Percentiles rank a stretch among this genome's conserved stretches.
These are phyloP conservation scores for Rhagophthalmus giganteus DNA, from an alignment of 2,888 invertebrate species.

Conservation along the genomic window DNA sequence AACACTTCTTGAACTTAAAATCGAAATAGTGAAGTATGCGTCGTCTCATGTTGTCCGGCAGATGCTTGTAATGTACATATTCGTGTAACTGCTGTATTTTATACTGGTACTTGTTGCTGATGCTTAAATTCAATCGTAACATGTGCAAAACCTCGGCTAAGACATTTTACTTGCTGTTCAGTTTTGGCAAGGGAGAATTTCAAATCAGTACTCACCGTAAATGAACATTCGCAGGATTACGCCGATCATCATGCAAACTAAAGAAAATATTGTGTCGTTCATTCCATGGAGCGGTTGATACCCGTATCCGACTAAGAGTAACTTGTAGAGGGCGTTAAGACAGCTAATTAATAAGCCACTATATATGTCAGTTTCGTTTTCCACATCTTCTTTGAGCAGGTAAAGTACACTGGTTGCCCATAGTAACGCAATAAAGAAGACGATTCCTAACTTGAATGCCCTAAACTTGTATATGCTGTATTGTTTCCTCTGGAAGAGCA, in stretches of 20 bases:
- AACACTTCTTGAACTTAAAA: constrained; percentile 52
- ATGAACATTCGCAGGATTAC: constrained; percentile 28
- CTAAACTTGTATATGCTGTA: constrained; percentile 30
- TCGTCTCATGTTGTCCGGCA: constrained; percentile 48
- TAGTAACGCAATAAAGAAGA: constrained; percentile 23
- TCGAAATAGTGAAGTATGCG: constrained; percentile 51
- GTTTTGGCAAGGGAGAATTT: neutral
- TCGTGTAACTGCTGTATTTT: constrained; percentile 52
- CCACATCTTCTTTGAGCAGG: neutral
- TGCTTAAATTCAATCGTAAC: constrained; percentile 38
- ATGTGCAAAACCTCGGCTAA: constrained; percentile 40
- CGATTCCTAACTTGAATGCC: constrained; percentile 21
- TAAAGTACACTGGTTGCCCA: constrained; percentile 27
- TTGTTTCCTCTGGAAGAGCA: constrained; percentile 24
- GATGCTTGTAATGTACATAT: constrained; percentile 54
- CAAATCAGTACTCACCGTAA: constrained; percentile 20
- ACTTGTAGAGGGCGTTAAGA: constrained; percentile 13
- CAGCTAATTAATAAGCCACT: constrained; percentile 10
- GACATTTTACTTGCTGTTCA: too few species aligned
- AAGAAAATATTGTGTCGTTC: constrained; percentile 15
- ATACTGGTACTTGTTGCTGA: constrained; percentile 41
- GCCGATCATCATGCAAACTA: constrained; percentile 22
- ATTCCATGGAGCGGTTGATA: constrained; percentile 1
- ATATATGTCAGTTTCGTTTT: neutral
- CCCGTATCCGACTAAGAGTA: constrained; percentile 20